Conservation (phyloP, 2,888 invertebrate genomes). For the Coelinius sp. region DNA sequence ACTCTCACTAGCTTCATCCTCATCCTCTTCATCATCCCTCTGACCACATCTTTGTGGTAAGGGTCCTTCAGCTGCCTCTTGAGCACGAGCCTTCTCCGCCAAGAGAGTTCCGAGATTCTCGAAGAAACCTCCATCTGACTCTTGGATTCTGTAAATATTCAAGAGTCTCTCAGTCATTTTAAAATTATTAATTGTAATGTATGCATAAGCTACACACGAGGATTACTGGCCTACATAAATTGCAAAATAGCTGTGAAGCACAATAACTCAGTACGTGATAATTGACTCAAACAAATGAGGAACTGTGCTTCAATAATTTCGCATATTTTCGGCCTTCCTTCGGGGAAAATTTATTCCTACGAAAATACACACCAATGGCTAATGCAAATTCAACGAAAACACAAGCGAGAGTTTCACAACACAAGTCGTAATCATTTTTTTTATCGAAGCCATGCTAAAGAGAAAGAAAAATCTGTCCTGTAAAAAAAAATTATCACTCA, state of each 20-base stretch:
- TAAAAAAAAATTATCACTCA: neutral
- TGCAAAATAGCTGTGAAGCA: neutral
- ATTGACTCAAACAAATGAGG: neutral
- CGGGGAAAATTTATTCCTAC: neutral
- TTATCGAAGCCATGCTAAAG: neutral
- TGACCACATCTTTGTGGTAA: slow-evolving; percentile 62
- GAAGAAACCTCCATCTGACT: slow-evolving; percentile 87
- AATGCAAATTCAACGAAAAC: neutral
- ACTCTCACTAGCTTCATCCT: slow-evolving; percentile 66
- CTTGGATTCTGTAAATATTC: slow-evolving; percentile 79
- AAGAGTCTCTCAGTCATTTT: neutral
- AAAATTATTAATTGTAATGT: neutral
- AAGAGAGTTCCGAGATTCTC: slow-evolving; percentile 85
- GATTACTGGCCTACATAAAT: neutral
- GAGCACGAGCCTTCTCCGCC: slow-evolving; percentile 61
- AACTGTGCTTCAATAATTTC: neutral
- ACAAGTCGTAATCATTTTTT: neutral
- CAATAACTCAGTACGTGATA: neutral
- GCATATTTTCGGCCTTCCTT: neutral
- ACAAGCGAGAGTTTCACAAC: neutral
- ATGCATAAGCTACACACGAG: neutral
- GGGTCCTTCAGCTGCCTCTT: slow-evolving; percentile 60
- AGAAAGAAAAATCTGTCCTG: neutral
- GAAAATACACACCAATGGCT: neutral
- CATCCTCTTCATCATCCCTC: slow-evolving; percentile 67